A percentile compares a stretch with the other conserved stretches of the same genome.
phyloP scores from a whole-genome alignment of 2,888 invertebrate species.

The Syritta pipiens region DNA sequence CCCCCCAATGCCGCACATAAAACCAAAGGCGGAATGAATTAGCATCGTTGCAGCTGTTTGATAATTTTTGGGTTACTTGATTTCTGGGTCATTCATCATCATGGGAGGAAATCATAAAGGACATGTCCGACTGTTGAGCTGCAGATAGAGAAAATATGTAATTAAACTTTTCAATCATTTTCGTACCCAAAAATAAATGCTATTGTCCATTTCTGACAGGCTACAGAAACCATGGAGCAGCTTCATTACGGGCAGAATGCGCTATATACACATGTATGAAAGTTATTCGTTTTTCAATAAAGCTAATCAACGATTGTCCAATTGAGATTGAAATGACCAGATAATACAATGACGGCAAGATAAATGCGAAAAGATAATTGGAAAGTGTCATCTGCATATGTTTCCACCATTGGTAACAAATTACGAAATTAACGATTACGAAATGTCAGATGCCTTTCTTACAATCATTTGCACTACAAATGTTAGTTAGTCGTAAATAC shows the following conservation, averaged over 20 bases:
- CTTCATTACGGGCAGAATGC: slow-evolving; percentile 10
- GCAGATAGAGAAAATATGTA: slow-evolving; percentile 47
- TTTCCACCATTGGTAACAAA: slow-evolving; percentile 30
- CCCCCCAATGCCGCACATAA: slow-evolving; percentile 25
- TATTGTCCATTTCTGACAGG: slow-evolving; percentile 39
- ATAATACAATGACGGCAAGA: slow-evolving; percentile 18
- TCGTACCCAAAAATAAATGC: slow-evolving; percentile 32
- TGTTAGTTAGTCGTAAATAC: no score
- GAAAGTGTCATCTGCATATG: slow-evolving; percentile 51
- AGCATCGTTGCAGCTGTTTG: slow-evolving; percentile 69
- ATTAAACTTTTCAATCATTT: slow-evolving; percentile 68
- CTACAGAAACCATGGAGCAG: slow-evolving; percentile 7
- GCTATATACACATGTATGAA: background rate
- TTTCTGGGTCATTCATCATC: slow-evolving; percentile 69
- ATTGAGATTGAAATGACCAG: slow-evolving; percentile 17
- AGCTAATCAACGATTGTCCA: slow-evolving; percentile 42
- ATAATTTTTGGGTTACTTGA: slow-evolving; percentile 69
- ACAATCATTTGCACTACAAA: no score
- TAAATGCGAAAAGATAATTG: slow-evolving; percentile 48
- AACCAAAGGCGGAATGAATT: slow-evolving; percentile 61
- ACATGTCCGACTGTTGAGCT: slow-evolving; percentile 14
- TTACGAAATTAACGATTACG: slow-evolving; percentile 14
- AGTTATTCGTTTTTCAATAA: slow-evolving; percentile 32
- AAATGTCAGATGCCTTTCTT: slow-evolving; percentile 17
- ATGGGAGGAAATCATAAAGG: slow-evolving; percentile 38